Conservation (phyloP, 2,888 invertebrate species). For the Drosophila tripunctata region DNA sequence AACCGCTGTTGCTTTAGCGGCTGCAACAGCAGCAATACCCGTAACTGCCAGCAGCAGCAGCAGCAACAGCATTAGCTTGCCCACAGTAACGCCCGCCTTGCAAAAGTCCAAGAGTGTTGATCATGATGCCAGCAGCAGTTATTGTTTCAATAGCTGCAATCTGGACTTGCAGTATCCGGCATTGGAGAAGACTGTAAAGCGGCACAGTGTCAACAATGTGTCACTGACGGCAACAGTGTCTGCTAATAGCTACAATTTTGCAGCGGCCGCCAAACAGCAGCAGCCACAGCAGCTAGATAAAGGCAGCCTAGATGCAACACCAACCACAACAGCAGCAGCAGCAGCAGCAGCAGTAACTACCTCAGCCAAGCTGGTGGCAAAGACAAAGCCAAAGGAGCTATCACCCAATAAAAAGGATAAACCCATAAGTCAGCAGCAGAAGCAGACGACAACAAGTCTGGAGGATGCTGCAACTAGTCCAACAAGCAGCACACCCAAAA, state of each 20-base stretch:
- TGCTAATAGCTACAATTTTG: slow-evolving; percentile 19
- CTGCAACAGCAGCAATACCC: slow-evolving; percentile 24
- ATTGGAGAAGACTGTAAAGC: slow-evolving; percentile 84
- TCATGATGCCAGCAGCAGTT: slow-evolving; percentile 67
- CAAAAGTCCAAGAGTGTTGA: slow-evolving; percentile 84
- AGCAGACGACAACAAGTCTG: slow-evolving; percentile 41
- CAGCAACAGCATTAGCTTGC: slow-evolving; percentile 8
- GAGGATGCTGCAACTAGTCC: slow-evolving; percentile 37
- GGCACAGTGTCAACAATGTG: slow-evolving; percentile 79
- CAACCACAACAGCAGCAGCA: slow-evolving; percentile 12
- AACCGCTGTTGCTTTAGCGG: slow-evolving; percentile 1
- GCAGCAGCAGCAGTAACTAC: slow-evolving; percentile 44
- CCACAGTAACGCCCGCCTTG: slow-evolving; percentile 62
- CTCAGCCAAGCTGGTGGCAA: slow-evolving; percentile 54
- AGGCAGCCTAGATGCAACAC: slow-evolving; percentile 11
- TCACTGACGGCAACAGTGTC: slow-evolving; percentile 50
- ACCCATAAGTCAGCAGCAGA: not conserved
- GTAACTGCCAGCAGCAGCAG: slow-evolving; percentile 13
- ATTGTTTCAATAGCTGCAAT: slow-evolving; percentile 81
- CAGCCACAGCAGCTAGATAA: slow-evolving; percentile 15
- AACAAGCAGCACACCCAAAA: not conserved
- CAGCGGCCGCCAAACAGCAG: slow-evolving; percentile 28
- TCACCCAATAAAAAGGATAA: slow-evolving; percentile 26
- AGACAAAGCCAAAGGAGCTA: slow-evolving; percentile 57
- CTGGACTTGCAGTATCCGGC: slow-evolving; percentile 84